Conservation (phyloP, 2,113 vertebrate genomes). For the Hippocampus zosterae region DNA sequence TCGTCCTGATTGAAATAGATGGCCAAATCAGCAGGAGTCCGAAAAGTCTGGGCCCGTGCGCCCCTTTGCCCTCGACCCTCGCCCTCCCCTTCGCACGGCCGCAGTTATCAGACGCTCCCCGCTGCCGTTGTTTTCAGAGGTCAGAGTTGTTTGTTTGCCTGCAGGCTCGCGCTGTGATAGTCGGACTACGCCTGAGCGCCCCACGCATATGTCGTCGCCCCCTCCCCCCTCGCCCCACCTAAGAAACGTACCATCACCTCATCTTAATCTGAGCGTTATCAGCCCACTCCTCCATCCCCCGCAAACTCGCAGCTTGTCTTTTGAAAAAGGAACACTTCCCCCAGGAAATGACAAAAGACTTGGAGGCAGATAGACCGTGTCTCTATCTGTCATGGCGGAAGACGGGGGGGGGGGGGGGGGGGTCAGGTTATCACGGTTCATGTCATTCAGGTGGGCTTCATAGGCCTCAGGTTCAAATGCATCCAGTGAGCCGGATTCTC, state of each 20-base stretch:
- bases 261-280: slow-evolving; percentile 56
- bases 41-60: slow-evolving; percentile 34
- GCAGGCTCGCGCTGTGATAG: slow-evolving; percentile 56
- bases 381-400: slow-evolving; percentile 39
- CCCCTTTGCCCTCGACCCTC: slow-evolving; percentile 37
- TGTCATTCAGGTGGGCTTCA: slow-evolving; percentile 18
- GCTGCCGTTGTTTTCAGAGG: slow-evolving; percentile 59
- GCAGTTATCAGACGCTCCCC: slow-evolving; percentile 52
- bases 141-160: slow-evolving; percentile 65
- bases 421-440: neutral
- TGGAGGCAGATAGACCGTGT: slow-evolving; percentile 27
- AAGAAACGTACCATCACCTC: slow-evolving; percentile 24
- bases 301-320: slow-evolving; percentile 51
- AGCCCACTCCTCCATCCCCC: slow-evolving; percentile 50
- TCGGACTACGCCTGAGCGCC: slow-evolving; percentile 37
- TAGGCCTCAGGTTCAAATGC: slow-evolving; percentile 52
- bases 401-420: too few species aligned
- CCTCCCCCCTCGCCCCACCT: slow-evolving; percentile 14
- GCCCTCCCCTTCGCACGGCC: slow-evolving; percentile 20
- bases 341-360: slow-evolving; percentile 54
- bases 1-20: neutral
- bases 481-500: slow-evolving; percentile 28
- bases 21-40: slow-evolving; percentile 17
- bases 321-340: slow-evolving; percentile 62
- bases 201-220: slow-evolving; percentile 14